Evolutionary conservation across 2,797 vertebrate species (phyloP).

Genomic region (Bradypodion pumilum): DNA sequence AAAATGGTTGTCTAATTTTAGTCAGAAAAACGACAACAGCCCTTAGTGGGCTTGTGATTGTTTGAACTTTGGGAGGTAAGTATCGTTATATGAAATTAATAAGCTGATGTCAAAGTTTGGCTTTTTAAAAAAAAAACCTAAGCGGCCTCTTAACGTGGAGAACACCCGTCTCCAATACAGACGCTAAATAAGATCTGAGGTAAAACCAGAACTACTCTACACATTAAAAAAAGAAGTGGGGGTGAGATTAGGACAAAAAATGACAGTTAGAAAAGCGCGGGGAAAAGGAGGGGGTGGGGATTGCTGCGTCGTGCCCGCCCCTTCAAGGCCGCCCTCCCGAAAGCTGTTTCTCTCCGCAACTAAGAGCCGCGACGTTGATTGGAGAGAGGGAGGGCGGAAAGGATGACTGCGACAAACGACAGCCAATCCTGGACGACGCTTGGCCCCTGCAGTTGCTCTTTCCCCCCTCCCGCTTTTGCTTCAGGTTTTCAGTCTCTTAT

Average conservation of each 20-base stretch:
- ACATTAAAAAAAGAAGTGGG: too few relatives aligned
- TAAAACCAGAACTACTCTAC: rapidly evolving
- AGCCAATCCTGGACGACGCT: slow-evolving; percentile 45
- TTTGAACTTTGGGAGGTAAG: too few relatives aligned
- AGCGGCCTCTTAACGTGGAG: too few relatives aligned
- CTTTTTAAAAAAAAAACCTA: neutral
- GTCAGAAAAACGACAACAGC: neutral
- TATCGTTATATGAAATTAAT: too few relatives aligned
- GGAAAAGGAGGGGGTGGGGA: rapidly evolving
- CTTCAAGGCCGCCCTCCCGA: neutral
- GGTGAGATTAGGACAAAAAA: rapidly evolving
- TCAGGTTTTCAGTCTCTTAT: neutral
- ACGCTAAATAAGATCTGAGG: neutral
- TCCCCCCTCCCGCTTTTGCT: neutral
- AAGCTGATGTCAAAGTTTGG: neutral
- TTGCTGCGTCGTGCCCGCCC: neutral
- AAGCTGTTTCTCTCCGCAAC: neutral
- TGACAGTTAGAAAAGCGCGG: neutral
- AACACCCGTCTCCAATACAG: neutral
- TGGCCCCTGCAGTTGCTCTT: slow-evolving; percentile 21
- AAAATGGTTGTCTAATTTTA: neutral
- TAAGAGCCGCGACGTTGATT: neutral
- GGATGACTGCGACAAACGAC: slow-evolving; percentile 56
- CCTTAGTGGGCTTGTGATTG: neutral
- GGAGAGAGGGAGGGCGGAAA: slow-evolving; percentile 4